These are phyloP conservation scores for Ammodytes dubius DNA, from an alignment of 2,113 vertebrate genomes.

Conservation along the genomic window DNA sequence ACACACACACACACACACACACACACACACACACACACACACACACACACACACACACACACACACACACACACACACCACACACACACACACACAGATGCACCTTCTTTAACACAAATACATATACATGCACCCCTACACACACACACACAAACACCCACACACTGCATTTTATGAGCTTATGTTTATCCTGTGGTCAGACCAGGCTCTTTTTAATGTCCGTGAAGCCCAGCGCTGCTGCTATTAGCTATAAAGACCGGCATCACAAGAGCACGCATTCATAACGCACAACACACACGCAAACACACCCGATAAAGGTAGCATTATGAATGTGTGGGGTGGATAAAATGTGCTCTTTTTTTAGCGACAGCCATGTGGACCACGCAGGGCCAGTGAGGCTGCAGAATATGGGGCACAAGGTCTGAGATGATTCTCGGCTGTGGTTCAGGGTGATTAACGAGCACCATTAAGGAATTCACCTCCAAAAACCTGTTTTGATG, in stretches of 20 bases:
- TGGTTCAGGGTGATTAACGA: not conserved
- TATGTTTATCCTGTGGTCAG: constrained; percentile 78
- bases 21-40: constrained; percentile 53
- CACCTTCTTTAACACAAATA: constrained; percentile 51
- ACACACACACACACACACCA: constrained; percentile 56
- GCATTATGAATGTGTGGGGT: constrained; percentile 70
- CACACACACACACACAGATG: constrained; percentile 59
- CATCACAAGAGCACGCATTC: constrained; percentile 77
- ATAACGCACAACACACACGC: constrained; percentile 60
- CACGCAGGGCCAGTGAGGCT: constrained; percentile 4
- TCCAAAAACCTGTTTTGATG: not conserved
- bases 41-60: constrained; percentile 43
- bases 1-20: constrained; percentile 50
- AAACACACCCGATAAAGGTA: constrained; percentile 68
- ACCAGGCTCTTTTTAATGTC: constrained; percentile 77
- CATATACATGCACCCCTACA: constrained; percentile 38
- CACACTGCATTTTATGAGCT: constrained; percentile 70
- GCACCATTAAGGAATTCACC: not conserved
- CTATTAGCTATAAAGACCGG: constrained; percentile 77
- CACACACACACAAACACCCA: constrained; percentile 56
- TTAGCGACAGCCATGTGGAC: constrained; percentile 46
- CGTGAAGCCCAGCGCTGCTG: constrained; percentile 71
- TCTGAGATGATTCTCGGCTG: constrained; percentile 24
- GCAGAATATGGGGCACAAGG: constrained; percentile 23
- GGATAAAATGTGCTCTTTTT: constrained; percentile 59